These are phyloP conservation scores for Pseudotriccus pelzelni DNA, from an alignment of 2,797 vertebrate genomes.

Conservation along the genomic window DNA sequence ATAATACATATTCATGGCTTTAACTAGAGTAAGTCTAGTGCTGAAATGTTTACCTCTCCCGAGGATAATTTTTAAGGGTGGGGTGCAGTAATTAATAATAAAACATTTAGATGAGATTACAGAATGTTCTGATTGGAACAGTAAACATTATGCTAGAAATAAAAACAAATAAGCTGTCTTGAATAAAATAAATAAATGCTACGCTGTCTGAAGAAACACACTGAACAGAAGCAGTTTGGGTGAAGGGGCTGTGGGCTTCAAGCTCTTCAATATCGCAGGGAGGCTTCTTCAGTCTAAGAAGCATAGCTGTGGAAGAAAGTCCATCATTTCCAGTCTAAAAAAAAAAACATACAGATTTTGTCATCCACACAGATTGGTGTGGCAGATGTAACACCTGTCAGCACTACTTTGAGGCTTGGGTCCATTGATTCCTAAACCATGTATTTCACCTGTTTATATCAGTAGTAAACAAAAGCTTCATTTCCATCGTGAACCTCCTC, in stretches of 20 bases:
- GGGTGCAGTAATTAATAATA: constrained; percentile 58
- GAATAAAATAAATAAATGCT: not conserved
- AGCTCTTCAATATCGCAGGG: not conserved
- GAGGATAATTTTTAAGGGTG: constrained; percentile 49
- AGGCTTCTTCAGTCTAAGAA: not conserved
- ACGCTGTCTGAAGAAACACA: not conserved
- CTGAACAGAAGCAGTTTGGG: not conserved
- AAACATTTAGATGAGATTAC: constrained; percentile 44
- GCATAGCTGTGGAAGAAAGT: not conserved
- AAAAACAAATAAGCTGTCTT: constrained; percentile 35
- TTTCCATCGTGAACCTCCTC: not conserved
- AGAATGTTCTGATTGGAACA: constrained; percentile 32
- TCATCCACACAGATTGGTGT: not conserved
- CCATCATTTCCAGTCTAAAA: not conserved
- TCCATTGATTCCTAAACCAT: not conserved
- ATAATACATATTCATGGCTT: constrained; percentile 62
- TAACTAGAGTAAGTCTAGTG: not conserved
- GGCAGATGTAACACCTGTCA: not conserved
- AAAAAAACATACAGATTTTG: not conserved
- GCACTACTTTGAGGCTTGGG: not conserved
- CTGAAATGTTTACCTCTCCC: constrained; percentile 43
- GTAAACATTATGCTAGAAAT: constrained; percentile 34
- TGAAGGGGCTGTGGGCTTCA: not conserved
- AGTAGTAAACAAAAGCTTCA: not conserved
- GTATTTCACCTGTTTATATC: not conserved